Evolutionary conservation across 2,113 vertebrate genomes (phyloP).

Genomic region (Paramisgurnus dabryanus): DNA sequence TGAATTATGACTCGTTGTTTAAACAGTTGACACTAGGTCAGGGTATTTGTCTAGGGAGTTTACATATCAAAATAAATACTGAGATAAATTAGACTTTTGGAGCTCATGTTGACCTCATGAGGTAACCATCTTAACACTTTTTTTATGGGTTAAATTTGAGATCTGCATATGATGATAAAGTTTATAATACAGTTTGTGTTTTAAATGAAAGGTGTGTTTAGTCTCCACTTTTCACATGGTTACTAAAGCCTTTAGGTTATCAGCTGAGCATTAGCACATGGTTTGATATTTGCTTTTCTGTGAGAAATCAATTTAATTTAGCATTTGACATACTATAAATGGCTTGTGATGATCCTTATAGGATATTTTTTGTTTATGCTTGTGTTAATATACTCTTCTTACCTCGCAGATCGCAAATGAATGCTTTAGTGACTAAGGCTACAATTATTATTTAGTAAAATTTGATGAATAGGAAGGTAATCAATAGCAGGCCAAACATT

Average conservation of each 20-base stretch:
- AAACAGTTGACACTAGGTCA: neutral
- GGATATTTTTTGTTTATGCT: slow-evolving; percentile 20
- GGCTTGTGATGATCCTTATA: neutral
- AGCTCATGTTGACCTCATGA: neutral
- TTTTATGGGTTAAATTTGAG: neutral
- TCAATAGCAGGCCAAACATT: neutral
- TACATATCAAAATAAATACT: slow-evolving; percentile 18
- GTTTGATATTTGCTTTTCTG: slow-evolving; percentile 24
- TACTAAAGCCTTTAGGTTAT: neutral
- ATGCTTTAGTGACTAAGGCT: neutral
- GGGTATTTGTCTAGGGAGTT: neutral
- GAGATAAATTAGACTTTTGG: neutral
- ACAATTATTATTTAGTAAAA: too few species aligned
- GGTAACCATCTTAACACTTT: neutral
- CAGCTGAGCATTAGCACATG: slow-evolving; percentile 24
- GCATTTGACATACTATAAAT: slow-evolving; percentile 6
- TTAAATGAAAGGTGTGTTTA: neutral
- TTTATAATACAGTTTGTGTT: slow-evolving; percentile 1
- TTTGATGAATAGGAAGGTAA: too few species aligned
- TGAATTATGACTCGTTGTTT: neutral
- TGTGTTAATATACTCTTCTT: slow-evolving; percentile 3
- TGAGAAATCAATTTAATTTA: slow-evolving; percentile 26
- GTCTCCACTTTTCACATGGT: neutral
- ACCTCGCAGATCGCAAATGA: neutral
- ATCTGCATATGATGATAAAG: neutral